Evolutionary conservation across 2,797 vertebrate species (phyloP), one percentile per base, ranked within the genome.

Genomic region (Rhodeus uyekii): DNA sequence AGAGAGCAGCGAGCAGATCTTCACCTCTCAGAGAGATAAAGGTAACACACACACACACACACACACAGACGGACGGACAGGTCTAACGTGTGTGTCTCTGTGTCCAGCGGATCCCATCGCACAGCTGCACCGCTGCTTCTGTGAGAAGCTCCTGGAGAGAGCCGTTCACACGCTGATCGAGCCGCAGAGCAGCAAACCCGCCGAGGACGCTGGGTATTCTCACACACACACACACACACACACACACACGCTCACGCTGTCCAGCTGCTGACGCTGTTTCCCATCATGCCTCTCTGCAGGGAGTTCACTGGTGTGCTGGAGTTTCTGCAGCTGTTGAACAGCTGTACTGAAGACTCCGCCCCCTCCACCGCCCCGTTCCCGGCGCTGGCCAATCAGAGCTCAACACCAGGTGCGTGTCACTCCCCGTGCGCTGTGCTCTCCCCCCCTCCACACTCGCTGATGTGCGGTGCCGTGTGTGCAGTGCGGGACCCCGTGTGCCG

Each of bases 91-190:
- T 58, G 18, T 58, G 34, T 67, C 27, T 74, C 12, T 77, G 64
- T 53, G 36, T 76, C 8, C 90, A 99, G 98, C 93, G 2, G 97
- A 99, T 90, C 98, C 98, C 75, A 93, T 98, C 3, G 96, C 97
- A 42, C 98, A 99, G 90, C 96, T 99, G 84, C 97, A 98, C 90
- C 96, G 96, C 88, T 96, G 96, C 0, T 99, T 99, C 92, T 99
- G 98, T 92, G 96, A 96, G 93, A 97, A 96, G 88, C 95, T 99
- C 44, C 86, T 99, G 44, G 97, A 98, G 86, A 92, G 94, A 94
- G 97, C 97, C 0, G 94, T 98, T 80, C 96, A 97, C 90, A 96
- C 97, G 0, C 95, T 99, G 0, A 95, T 99, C 90, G 97, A 98
- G 80, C 98, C 98, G 1, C 96, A 96, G 13, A 90, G 90, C 63